A percentile compares a stretch with the other conserved stretches of the same genome.
Evolutionary conservation across 2,113 vertebrate species (phyloP).

Genomic region (Ceratotherium simum): DNA sequence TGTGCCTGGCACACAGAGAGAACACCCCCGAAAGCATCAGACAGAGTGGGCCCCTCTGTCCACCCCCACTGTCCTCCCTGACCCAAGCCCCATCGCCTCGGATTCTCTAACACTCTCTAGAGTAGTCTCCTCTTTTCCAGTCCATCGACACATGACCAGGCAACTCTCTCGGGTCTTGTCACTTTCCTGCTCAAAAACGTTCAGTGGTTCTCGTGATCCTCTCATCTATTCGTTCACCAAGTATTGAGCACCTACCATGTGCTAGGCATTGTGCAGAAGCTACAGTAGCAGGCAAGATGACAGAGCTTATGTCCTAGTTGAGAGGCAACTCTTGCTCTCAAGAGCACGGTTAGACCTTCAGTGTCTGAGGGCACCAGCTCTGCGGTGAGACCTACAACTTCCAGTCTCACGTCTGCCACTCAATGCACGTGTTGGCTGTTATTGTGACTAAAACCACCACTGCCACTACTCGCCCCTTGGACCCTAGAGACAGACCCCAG

Average conservation of each 20-base stretch:
- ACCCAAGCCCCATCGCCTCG: neutral
- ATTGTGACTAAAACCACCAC: neutral
- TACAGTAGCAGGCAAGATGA: neutral
- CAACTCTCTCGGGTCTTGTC: neutral
- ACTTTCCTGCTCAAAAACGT: neutral
- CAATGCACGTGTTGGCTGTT: rapidly evolving
- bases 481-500: too few relatives aligned
- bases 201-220: neutral
- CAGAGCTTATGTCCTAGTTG: rapidly evolving
- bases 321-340: neutral
- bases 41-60: rapidly evolving
- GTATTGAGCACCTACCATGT: neutral
- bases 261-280: neutral
- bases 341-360: neutral
- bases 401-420: neutral
- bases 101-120: neutral
- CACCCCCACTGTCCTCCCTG: neutral
- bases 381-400: neutral
- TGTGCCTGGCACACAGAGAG: neutral
- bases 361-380: neutral
- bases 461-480: neutral
- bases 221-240: neutral
- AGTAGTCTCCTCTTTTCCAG: neutral
- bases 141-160: neutral
- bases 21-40: neutral